These are phyloP conservation scores for Spermophilus dauricus DNA, from an alignment of 2,113 vertebrate genomes.

Conservation along the genomic window DNA sequence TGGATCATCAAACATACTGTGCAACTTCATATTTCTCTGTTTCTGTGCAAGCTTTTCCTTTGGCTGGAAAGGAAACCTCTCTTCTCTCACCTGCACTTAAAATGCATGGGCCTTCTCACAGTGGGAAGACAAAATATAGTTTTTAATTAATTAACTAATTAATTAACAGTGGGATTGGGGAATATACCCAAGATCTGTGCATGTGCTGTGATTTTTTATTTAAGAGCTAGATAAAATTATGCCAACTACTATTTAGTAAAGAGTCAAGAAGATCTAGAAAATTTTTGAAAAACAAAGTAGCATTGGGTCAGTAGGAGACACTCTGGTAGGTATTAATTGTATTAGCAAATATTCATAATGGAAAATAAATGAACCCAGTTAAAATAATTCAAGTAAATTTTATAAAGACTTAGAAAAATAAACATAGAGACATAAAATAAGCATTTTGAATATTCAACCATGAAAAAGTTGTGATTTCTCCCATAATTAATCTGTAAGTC, in stretches of 20 bases:
- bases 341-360: neutral
- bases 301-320: neutral
- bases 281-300: neutral
- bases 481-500: neutral
- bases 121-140: neutral
- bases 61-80: neutral
- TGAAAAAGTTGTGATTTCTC: neutral
- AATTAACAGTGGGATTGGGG: neutral
- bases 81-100: neutral
- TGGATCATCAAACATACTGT: neutral
- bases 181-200: neutral
- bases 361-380: neutral
- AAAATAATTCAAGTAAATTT: neutral
- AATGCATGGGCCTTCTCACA: neutral
- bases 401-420: conserved; percentile 29
- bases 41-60: neutral
- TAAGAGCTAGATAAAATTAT: conserved; percentile 13
- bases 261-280: neutral
- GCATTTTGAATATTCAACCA: neutral
- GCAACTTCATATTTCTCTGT: neutral
- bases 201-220: neutral
- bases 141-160: neutral
- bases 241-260: neutral
- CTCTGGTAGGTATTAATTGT: neutral
- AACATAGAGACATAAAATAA: neutral